Conservation (phyloP, 2,797 vertebrate genomes). For the Botia kubotai region DNA sequence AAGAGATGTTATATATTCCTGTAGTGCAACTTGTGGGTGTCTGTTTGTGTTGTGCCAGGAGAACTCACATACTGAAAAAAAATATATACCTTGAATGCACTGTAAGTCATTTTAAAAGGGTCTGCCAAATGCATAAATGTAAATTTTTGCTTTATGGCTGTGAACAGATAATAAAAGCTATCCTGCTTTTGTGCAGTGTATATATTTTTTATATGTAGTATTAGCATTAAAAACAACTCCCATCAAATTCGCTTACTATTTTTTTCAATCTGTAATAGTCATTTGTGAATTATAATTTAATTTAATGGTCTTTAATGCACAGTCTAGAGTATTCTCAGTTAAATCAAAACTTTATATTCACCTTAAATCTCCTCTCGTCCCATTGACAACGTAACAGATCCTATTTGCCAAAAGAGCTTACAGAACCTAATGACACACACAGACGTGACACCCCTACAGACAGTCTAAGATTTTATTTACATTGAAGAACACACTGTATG, state of each 20-base stretch:
- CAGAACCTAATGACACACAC: background rate
- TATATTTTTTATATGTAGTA: background rate
- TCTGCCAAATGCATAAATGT: too few species aligned
- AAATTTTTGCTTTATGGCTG: background rate
- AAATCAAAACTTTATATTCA: slow-evolving; percentile 1
- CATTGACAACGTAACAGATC: slow-evolving; percentile 35
- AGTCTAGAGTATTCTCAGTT: background rate
- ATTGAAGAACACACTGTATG: background rate
- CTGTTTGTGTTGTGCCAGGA: too few species aligned
- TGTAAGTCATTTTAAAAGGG: too few species aligned
- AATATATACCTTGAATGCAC: too few species aligned
- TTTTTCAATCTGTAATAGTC: background rate
- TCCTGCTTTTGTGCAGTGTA: background rate
- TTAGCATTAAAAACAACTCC: background rate
- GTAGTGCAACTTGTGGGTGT: too few species aligned
- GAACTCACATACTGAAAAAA: too few species aligned
- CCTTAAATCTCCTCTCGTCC: slow-evolving; percentile 34
- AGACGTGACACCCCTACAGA: background rate
- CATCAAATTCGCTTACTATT: background rate
- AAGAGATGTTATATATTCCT: background rate
- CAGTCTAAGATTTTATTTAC: background rate
- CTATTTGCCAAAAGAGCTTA: slow-evolving; percentile 22
- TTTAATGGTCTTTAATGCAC: background rate
- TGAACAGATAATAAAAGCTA: background rate
- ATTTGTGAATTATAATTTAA: background rate